Evolutionary conservation across 2,797 vertebrate species (phyloP), one percentile per base, ranked within the genome.

Genomic region (Danio tinwini): DNA sequence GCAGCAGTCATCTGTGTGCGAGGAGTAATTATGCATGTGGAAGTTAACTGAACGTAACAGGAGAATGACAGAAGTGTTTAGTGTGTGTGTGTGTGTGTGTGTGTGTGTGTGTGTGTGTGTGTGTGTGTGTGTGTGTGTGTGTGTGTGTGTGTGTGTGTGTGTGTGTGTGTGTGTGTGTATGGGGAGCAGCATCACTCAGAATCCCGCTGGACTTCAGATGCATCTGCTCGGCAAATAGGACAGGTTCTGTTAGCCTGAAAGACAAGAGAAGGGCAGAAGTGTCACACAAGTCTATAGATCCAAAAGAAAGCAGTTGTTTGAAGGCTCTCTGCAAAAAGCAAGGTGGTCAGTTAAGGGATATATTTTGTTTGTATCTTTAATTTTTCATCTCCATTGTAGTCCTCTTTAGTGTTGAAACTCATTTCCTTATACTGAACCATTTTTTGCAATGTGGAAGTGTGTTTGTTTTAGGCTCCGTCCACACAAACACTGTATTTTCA

Each of bases 171-270:
- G 29, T 74, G 49, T 29, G n/a, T n/a, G 29, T 29, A 37, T 19
- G 0, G 73, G 37, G 71, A 56, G 19, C 42, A 13, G 61, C 8
- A 91, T 99, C 94, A 98, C 95, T 98, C 97, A 59, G 96, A 97
- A 94, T 99, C 96, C 88, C 96, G 94, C 90, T 98, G 97, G 83
- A 98, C 95, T 93, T 98, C 97, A 0, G 96, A 98, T 85, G 97
- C 96, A 84, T 99, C 97, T 77, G 97, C 97, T 93, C 97, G 95
- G 90, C 97, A 99, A 90, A 98, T 98, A 0, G 97, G 95, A 90
- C 97, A 98, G 83, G 96, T 98, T 86, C 97, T 93, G 90, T 99
- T 99, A 56, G 96, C 96, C 97, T 99, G 89, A 68, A 88, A 89
- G 82, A 68, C 62, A 85, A 85, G 0, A 81, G 75, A 49, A 74